Evolutionary conservation across 2,113 vertebrate genomes (phyloP).

Genomic region (Panthera tigris): DNA sequence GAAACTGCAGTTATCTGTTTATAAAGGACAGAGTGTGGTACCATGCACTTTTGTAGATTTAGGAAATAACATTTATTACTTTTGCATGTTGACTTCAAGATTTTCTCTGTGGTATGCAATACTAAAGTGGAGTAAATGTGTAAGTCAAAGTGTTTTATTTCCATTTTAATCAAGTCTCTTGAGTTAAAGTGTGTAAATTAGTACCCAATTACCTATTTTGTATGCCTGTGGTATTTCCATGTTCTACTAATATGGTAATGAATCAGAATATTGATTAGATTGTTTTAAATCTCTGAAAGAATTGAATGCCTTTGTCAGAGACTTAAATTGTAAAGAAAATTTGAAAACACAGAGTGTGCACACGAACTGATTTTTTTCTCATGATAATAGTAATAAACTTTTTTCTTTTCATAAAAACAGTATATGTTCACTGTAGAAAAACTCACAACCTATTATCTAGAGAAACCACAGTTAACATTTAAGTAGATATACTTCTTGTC

Average conservation of each 20-base stretch:
- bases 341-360: background rate
- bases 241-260: constrained; percentile 52
- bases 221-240: constrained; percentile 50
- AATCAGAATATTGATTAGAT: constrained; percentile 54
- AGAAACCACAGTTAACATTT: constrained; percentile 31
- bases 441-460: background rate
- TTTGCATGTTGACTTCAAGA: background rate
- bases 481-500: background rate
- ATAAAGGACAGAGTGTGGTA: background rate
- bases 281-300: constrained; percentile 46
- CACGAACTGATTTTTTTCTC: background rate
- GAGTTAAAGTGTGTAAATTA: constrained; percentile 53
- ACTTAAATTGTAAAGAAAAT: constrained; percentile 8
- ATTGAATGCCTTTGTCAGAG: background rate
- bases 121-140: constrained; percentile 7
- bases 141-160: constrained; percentile 45
- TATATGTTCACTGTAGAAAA: constrained; percentile 17
- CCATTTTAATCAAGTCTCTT: constrained; percentile 53
- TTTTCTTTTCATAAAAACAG: background rate
- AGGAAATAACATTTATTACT: background rate
- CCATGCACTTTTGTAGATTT: background rate
- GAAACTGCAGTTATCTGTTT: background rate
- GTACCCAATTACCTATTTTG: constrained; percentile 46
- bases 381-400: background rate
- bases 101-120: background rate